Evolutionary conservation across 2,113 vertebrate genomes (phyloP).

Genomic region (Lampris incognitus): DNA sequence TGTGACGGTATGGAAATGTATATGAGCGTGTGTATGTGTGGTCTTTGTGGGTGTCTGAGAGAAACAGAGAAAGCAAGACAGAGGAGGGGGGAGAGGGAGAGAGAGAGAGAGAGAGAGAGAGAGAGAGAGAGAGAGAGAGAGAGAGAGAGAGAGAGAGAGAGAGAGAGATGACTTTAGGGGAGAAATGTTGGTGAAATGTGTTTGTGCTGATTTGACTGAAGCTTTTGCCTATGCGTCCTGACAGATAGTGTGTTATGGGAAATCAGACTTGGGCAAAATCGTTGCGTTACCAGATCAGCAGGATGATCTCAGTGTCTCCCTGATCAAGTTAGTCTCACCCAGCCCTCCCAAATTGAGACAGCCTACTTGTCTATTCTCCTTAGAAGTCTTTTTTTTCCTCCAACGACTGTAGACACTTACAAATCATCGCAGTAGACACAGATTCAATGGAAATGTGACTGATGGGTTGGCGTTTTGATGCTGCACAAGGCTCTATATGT

Average conservation of each 20-base stretch:
- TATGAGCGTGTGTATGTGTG: neutral
- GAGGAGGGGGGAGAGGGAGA: neutral
- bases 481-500: constrained; percentile 48
- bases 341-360: constrained; percentile 18
- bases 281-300: constrained; percentile 55
- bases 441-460: constrained; percentile 49
- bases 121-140: constrained; percentile 12
- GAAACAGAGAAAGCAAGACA: neutral
- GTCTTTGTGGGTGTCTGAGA: neutral
- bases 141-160: constrained; percentile 35
- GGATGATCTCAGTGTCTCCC: constrained; percentile 70
- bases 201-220: constrained; percentile 79
- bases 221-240: constrained; percentile 72
- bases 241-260: constrained; percentile 72
- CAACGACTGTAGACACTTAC: constrained; percentile 17
- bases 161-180: constrained; percentile 10
- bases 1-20: neutral
- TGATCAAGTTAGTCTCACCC: constrained; percentile 73
- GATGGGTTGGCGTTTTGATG: constrained; percentile 27
- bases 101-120: neutral
- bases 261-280: constrained; percentile 64
- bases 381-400: neutral
- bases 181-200: constrained; percentile 19
- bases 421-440: constrained; percentile 40
- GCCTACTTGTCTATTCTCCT: constrained; percentile 29